Evolutionary conservation across 2,797 vertebrate species (phyloP), one percentile per base, ranked within the genome.

Genomic region (Myotis myotis): DNA sequence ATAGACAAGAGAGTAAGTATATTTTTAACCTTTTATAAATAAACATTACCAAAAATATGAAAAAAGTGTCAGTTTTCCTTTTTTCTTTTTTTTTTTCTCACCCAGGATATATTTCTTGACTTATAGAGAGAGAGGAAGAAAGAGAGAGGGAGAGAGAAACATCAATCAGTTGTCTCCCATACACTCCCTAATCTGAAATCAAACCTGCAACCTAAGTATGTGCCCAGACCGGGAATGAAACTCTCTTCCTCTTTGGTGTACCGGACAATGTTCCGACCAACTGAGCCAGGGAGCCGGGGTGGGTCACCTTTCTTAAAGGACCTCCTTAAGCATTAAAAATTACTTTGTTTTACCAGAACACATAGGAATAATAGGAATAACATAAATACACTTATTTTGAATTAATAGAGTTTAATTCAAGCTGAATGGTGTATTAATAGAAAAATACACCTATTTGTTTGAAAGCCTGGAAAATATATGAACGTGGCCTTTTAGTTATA

Each of bases 331-430:
- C 36, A 90, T 82, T 93, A 44, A 64, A 53, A 66, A 47, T 60
- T 84, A 28, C 9, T 78, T 70, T 89, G 41, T 78, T 86, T 94
- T 79, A 90, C 8, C 49, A 68, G 28, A 85, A 82, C 12, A 51
- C 44, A 74, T 33, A 85, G 38, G 25, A 55, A 88, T 96, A 87
- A 89, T 22, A 53, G n/a, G 11, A 23, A 53, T 78, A 78, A 36
- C n/a, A 28, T 88, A 81, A 88, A 60, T 68, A 10, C 19, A 85
- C 30, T 81, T 82, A 72, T 20, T 87, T 81, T 80, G 49, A 91
- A 20, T 92, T 82, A 68, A 72, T 95, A 72, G 94, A 72, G 55
- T 70, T 85, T 62, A 88, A 55, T 93, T 93, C 44, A 83, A 28
- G 6, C 28, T 60, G 47, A 64, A 28, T 83, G 15, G 9, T 83